Evolutionary conservation across 2,113 vertebrate species (phyloP).

Genomic region (Odocoileus hemionus): DNA sequence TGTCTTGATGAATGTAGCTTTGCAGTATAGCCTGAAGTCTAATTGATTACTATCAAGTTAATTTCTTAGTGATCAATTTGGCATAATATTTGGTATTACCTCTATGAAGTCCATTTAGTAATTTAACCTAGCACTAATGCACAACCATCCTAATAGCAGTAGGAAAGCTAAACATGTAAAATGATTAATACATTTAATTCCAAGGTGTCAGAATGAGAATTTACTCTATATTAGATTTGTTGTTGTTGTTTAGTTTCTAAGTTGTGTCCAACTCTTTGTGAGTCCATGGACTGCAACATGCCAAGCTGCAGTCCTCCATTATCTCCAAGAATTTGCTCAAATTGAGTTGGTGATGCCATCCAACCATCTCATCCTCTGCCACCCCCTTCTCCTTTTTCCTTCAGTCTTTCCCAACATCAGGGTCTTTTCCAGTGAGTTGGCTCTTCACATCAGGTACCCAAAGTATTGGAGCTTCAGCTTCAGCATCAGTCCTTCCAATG

Average conservation of each 20-base stretch:
- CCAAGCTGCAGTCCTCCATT: neutral
- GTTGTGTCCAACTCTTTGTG: neutral
- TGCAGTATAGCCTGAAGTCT: neutral
- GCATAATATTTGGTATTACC: neutral
- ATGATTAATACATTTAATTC: neutral
- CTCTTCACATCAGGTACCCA: neutral
- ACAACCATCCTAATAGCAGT: neutral
- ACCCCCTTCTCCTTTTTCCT: neutral
- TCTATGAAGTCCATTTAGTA: neutral
- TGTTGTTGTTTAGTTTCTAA: neutral
- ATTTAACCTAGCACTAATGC: neutral
- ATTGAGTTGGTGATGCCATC: neutral
- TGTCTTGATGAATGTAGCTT: neutral
- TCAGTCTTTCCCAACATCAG: neutral
- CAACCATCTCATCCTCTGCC: neutral
- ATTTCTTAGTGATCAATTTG: neutral
- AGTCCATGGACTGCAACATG: neutral
- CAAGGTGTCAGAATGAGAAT: neutral
- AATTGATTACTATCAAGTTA: neutral
- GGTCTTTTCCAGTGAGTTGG: neutral
- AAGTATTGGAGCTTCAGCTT: neutral
- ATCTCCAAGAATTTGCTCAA: neutral
- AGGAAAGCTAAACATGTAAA: neutral
- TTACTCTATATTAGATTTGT: neutral
- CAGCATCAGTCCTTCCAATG: neutral